Base-by-base conservation (phyloP, 2,113 vertebrate species). In the Colossoma macropomum region DNA sequence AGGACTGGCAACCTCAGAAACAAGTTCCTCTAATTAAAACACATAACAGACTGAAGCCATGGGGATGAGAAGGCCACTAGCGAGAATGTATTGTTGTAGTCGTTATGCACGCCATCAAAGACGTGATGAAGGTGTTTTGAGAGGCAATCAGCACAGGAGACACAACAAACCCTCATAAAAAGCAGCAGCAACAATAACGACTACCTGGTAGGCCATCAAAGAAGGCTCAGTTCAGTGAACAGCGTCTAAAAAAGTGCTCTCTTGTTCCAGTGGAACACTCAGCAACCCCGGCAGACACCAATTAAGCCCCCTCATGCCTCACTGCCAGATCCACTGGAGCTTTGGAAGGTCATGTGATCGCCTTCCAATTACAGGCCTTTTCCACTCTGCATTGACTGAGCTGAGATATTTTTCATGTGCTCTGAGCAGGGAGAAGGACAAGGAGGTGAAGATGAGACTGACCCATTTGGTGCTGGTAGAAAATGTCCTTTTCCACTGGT, bases 231-330 rank as follows among this genome's bases (percentile, higher is more conserved):
- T 30, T 62, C 56, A 81, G 41, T 48, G 71, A 52, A 77, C 63
- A 65, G 69, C 41, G 30, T 25, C 72, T 71, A 76, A 72, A 60
- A 62, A 84, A 78, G 66, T 21, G 76, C 32, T 70, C 60, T 72
- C 60, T 62, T 65, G 69, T 86, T 84, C 80, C 73, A 34, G 34
- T 73, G 70, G 83, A 77, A 79, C 48, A 45, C 32, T 21, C n/a
- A 30, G 32, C 48, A 86, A 79, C 77, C 79, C 69, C n/a, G 10
- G 13, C 72, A 80, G 78, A 90, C 80, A 87, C 78, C 87, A 87
- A 86, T 90, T 86, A 87, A 74, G 73, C 54, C 69, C 71, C 59
- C 30, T 72, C 32, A 62, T 62, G 75, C 65, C 41, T 23, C n/a
- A 66, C 79, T 75, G 60, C 82, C 56, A 80, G 60, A 63, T 79